A percentile compares a stretch with the other conserved stretches of the same genome.
Conservation (phyloP, 2,888 invertebrate genomes). For the Ophion costatus region DNA sequence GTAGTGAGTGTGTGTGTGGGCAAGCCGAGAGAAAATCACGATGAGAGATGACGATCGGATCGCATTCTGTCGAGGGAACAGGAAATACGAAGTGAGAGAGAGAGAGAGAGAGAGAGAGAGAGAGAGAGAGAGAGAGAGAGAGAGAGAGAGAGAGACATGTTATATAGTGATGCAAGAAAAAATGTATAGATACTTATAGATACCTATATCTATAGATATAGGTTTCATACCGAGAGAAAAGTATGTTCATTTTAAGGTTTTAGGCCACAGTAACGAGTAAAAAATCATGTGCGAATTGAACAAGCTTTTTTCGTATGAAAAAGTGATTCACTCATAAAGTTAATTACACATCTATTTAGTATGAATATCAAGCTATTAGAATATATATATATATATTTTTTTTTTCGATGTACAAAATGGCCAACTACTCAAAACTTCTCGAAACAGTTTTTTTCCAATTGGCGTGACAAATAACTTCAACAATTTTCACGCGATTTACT, state of each 20-base stretch:
- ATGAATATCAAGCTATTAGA: too few species aligned
- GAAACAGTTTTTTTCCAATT: too few species aligned
- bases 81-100: slow-evolving; percentile 12
- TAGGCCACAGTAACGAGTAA: too few species aligned
- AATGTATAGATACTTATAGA: not conserved
- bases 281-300: too few species aligned
- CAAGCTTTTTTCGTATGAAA: too few species aligned
- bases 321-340: too few species aligned
- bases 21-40: slow-evolving; percentile 22
- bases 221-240: not conserved
- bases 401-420: too few species aligned
- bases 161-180: slow-evolving; percentile 5
- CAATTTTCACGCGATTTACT: too few species aligned
- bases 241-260: not conserved
- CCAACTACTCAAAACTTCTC: too few species aligned
- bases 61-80: slow-evolving; percentile 47
- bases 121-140: slow-evolving; percentile 10
- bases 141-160: not conserved
- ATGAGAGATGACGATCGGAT: slow-evolving; percentile 47
- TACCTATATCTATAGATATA: not conserved
- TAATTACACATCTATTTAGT: too few species aligned
- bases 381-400: too few species aligned
- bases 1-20: not conserved
- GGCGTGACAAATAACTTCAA: too few species aligned
- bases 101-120: slow-evolving; percentile 16